Base-by-base conservation (phyloP, 2,113 vertebrate genomes). In the Cryptoleucopteryx plumbea region DNA sequence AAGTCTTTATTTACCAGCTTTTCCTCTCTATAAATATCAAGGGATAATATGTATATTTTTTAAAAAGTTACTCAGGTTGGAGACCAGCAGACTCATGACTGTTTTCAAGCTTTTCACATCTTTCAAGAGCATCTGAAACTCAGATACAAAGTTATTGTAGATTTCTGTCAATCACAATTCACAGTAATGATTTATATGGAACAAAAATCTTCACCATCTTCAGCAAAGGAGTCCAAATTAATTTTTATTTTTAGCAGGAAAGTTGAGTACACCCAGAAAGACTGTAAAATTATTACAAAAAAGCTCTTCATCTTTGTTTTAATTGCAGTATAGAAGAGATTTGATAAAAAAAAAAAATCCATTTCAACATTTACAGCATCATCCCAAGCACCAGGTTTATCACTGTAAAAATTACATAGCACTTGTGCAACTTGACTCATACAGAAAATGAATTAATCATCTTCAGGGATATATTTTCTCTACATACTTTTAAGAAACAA, bases 311-410 rank as follows among this genome's bases (percentile, higher is more conserved):
- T 91, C 93, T 86, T 90, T 78, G 36, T 92, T 96, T 98, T 94
- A 97, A 94, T 73, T 97, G 86, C 95, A 97, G 84, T 72, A 80
- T 81, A 73, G 75, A 94, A 87, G 38, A 87, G 29, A 92, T 94
- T 93, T 91, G 85, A 88, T 82, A 67, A 20, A 78, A 42, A 80
- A 86, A 82, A 91, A 86, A 94, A 77, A 17, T 61, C 56, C 75
- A 32, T 73, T 34, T 95, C 87, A 58, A 23, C 45, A 61, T 95
- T 94, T 97, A 86, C 21, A 94, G 43, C 48, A 84, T 71, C 74
- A 91, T 96, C 79, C 52, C 9, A 8, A 91, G 90, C 70, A 89
- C 34, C 56, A 96, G 74, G 34, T 96, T 94, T 94, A 92, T 90
- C 63, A 68, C 77, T 85, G 62, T 96, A 97, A 96, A 95, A 90